phyloP scores from a whole-genome alignment of 2,797 vertebrate genomes.

The Danio tinwini region DNA sequence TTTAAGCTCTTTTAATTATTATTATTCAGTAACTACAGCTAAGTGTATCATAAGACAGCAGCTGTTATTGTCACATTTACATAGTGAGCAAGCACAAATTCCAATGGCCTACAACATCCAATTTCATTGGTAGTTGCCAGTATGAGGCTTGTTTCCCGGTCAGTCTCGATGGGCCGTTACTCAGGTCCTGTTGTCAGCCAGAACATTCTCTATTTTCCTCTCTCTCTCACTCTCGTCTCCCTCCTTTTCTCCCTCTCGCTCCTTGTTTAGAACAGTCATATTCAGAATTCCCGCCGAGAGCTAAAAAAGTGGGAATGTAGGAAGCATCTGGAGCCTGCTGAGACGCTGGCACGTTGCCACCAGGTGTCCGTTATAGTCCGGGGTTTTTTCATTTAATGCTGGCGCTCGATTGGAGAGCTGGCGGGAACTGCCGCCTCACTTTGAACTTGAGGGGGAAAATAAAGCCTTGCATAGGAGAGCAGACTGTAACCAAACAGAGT shows the following conservation, averaged over 20 bases:
- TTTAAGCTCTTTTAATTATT: background rate
- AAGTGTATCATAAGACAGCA: background rate
- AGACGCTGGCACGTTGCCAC: slow-evolving; percentile 37
- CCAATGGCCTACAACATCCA: slow-evolving; percentile 1
- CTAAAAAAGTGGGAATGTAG: slow-evolving; percentile 17
- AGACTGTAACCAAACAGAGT: slow-evolving; percentile 24
- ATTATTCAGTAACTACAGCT: background rate
- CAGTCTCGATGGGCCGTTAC: background rate
- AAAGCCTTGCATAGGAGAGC: background rate
- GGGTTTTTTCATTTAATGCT: slow-evolving; percentile 31
- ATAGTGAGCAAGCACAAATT: slow-evolving; percentile 5
- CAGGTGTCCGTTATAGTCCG: slow-evolving; percentile 35
- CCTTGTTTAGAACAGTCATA: slow-evolving; percentile 35
- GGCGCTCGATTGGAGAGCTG: slow-evolving; percentile 22
- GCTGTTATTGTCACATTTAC: slow-evolving; percentile 20
- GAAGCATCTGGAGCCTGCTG: slow-evolving; percentile 33
- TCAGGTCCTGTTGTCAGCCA: background rate
- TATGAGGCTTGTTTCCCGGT: background rate
- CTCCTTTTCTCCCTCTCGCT: background rate
- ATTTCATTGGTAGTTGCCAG: background rate
- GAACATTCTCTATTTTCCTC: slow-evolving; percentile 2
- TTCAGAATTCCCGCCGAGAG: slow-evolving; percentile 35
- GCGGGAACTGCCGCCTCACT: slow-evolving; percentile 26
- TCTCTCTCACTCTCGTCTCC: background rate
- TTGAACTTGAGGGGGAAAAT: slow-evolving; percentile 5